Evolutionary conservation across 2,888 invertebrate genomes (phyloP).

Genomic region (Diadromus collaris): DNA sequence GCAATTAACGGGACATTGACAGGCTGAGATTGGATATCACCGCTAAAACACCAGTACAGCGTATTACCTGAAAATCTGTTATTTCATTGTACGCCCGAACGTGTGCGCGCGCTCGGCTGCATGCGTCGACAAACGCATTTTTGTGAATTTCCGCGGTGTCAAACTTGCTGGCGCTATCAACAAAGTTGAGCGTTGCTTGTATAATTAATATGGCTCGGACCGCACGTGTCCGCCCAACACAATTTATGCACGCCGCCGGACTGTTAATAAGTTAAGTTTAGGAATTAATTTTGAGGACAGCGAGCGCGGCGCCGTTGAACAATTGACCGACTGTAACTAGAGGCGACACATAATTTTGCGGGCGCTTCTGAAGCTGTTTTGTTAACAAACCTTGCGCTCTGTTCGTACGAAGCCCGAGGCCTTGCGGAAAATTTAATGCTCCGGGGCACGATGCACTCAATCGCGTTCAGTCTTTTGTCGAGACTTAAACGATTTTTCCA

Average conservation of each 20-base stretch:
- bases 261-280: slow-evolving; percentile 19
- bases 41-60: not conserved
- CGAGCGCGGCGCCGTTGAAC: not conserved
- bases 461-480: slow-evolving; percentile 19
- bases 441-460: not conserved
- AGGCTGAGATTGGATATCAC: not conserved
- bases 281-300: slow-evolving; percentile 11
- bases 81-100: not conserved
- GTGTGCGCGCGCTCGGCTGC: too few species aligned
- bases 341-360: not conserved
- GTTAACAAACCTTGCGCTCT: not conserved
- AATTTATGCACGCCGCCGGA: slow-evolving; percentile 5
- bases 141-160: not conserved
- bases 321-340: not conserved
- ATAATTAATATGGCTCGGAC: slow-evolving; percentile 3
- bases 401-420: not conserved
- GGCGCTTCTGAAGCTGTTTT: not conserved
- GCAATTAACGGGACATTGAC: not conserved
- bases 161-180: not conserved
- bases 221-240: not conserved
- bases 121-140: not conserved
- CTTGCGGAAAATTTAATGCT: slow-evolving; percentile 39
- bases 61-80: not conserved
- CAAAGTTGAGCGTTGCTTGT: not conserved
- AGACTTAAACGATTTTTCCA: slow-evolving; percentile 23